Conservation (phyloP, 2,888 invertebrate species). For the Aporophyla nigra region DNA sequence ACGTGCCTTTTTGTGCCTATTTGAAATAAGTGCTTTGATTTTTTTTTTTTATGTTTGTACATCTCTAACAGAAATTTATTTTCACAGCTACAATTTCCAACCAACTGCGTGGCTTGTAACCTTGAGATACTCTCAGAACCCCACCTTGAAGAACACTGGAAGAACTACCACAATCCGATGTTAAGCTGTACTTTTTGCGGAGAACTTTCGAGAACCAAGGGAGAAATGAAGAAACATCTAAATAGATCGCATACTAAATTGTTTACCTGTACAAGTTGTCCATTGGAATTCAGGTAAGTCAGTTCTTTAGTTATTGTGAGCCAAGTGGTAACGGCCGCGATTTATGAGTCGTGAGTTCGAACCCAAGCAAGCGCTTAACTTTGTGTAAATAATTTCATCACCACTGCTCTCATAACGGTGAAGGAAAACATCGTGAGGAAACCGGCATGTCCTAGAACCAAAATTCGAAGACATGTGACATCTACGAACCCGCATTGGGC, state of each 20-base stretch:
- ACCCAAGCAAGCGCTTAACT: too few species aligned
- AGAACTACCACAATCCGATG: conserved; percentile 36
- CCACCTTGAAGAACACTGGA: conserved; percentile 53
- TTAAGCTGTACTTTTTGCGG: conserved; percentile 71
- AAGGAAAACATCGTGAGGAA: too few species aligned
- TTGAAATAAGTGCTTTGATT: too few species aligned
- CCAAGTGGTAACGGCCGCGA: too few species aligned
- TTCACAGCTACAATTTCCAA: conserved; percentile 45
- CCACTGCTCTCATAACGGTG: too few species aligned
- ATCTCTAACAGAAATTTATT: neutral
- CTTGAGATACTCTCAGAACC: conserved; percentile 14
- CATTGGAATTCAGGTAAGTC: conserved; percentile 68
- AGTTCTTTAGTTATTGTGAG: neutral
- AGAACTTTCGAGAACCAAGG: conserved; percentile 54
- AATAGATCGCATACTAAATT: conserved; percentile 64
- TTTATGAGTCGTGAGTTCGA: too few species aligned
- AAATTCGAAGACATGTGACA: too few species aligned
- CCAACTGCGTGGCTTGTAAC: conserved; percentile 42
- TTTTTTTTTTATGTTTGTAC: too few species aligned
- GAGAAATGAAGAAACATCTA: conserved; percentile 66
- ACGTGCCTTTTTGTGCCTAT: too few species aligned
- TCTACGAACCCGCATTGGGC: too few species aligned
- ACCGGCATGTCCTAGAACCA: too few species aligned
- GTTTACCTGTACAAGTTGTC: conserved; percentile 72
- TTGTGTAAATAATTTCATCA: too few species aligned